Conservation (phyloP, 2,113 vertebrate genomes). For the Corythornis vintsioides region DNA sequence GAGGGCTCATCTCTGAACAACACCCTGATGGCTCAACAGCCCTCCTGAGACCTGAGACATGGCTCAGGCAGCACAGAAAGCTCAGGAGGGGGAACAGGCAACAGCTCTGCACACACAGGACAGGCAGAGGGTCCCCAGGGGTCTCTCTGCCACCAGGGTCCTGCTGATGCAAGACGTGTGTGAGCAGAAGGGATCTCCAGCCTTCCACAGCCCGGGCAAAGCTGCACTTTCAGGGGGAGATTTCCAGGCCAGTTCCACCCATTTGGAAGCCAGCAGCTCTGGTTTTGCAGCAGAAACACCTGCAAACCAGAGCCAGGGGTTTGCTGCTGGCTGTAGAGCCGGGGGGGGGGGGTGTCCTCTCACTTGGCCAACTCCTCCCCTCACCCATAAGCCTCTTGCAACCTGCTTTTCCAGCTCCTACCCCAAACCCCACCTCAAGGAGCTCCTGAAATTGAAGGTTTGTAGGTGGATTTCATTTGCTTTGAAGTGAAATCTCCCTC, state of each 20-base stretch:
- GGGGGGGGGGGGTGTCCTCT: background rate
- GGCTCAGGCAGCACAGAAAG: background rate
- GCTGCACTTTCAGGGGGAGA: background rate
- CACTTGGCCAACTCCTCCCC: background rate
- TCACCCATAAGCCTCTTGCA: background rate
- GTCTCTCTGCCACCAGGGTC: background rate
- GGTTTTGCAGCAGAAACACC: background rate
- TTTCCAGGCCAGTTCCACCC: background rate
- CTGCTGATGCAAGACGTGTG: background rate
- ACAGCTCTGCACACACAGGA: background rate
- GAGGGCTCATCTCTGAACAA: background rate
- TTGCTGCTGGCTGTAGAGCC: background rate
- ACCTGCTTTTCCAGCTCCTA: background rate
- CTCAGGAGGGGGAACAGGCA: background rate
- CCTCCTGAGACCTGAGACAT: background rate
- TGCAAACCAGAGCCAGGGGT: background rate
- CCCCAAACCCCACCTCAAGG: background rate
- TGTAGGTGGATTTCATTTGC: slow-evolving; percentile 11
- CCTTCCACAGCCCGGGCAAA: background rate
- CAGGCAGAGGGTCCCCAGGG: background rate
- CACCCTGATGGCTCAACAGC: background rate
- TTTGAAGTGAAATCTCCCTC: slow-evolving; percentile 10
- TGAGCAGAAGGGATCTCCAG: background rate
- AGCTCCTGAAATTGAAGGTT: background rate
- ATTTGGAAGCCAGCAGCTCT: background rate